phyloP scores from a whole-genome alignment of 2,113 vertebrate species.

The Sinocyclocheilus maitianheensis region DNA sequence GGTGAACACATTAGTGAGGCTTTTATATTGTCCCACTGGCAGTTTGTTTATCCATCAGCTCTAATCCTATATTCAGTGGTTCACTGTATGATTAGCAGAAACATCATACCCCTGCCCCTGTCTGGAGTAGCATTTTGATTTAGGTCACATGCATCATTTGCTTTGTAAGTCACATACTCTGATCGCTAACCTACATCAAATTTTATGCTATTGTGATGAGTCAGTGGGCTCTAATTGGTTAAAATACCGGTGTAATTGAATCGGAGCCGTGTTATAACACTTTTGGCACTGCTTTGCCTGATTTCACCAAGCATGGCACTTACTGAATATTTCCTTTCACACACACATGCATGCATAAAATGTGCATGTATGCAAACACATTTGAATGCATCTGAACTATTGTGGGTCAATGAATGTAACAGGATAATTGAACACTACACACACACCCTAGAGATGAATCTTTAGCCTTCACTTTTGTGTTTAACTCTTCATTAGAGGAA shows the following conservation, averaged over 20 bases:
- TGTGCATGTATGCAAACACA: not conserved
- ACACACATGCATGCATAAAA: constrained; percentile 12
- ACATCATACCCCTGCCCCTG: constrained; percentile 42
- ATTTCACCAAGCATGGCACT: constrained; percentile 42
- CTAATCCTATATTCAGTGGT: constrained; percentile 37
- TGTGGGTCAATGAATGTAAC: constrained; percentile 13
- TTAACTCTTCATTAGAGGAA: constrained; percentile 39
- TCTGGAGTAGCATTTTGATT: constrained; percentile 64
- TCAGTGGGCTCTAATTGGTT: constrained; percentile 71
- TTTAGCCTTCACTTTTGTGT: constrained; percentile 4
- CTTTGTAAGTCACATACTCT: constrained; percentile 60
- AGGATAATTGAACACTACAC: constrained; percentile 1
- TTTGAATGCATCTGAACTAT: not conserved
- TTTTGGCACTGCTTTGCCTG: constrained; percentile 62
- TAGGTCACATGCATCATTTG: constrained; percentile 66
- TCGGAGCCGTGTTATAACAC: constrained; percentile 73
- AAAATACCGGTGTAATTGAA: constrained; percentile 75
- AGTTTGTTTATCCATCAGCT: constrained; percentile 40
- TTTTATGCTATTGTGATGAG: constrained; percentile 65
- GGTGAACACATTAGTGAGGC: constrained; percentile 24
- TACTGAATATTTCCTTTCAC: not conserved
- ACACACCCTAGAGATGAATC: not conserved
- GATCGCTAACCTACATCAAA: constrained; percentile 68
- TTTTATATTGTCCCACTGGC: constrained; percentile 23
- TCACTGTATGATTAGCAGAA: constrained; percentile 38